These are phyloP conservation scores for Tetheella fluctuosa DNA, from an alignment of 2,888 invertebrate species.

Conservation along the genomic window DNA sequence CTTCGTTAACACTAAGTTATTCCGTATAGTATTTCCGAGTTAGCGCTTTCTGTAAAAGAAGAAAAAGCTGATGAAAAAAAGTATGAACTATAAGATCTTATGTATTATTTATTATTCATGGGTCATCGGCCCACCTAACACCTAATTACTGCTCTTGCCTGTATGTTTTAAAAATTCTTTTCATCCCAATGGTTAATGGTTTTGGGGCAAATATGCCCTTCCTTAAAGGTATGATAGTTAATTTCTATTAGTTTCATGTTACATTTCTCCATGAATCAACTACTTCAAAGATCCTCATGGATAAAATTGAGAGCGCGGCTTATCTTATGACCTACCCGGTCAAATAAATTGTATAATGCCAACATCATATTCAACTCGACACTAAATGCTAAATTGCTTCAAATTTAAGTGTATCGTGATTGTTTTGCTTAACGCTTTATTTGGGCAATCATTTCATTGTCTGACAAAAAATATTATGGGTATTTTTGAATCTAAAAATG, in stretches of 20 bases:
- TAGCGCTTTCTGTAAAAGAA: constrained; percentile 37
- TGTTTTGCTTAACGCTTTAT: not conserved
- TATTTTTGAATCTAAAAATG: too few relatives aligned
- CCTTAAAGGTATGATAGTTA: too few relatives aligned
- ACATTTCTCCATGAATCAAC: too few relatives aligned
- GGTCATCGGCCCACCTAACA: too few relatives aligned
- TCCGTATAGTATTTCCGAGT: constrained; percentile 6
- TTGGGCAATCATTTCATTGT: not conserved
- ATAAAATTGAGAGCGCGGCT: not conserved
- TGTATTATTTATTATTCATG: not conserved
- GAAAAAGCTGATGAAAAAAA: too few relatives aligned
- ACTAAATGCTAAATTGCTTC: not conserved
- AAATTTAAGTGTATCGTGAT: not conserved
- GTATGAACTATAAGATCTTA: too few relatives aligned
- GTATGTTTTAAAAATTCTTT: too few relatives aligned
- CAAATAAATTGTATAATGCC: constrained; percentile 4
- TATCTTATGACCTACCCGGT: not conserved
- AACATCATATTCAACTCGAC: not conserved
- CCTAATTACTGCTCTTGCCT: too few relatives aligned
- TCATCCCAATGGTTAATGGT: not conserved
- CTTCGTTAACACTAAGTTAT: not conserved
- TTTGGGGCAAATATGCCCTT: not conserved
- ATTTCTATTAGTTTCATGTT: too few relatives aligned
- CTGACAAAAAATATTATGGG: not conserved
- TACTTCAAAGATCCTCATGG: not conserved